phyloP scores from a whole-genome alignment of 1,140 invertebrate genomes.

The Sipha flava region DNA sequence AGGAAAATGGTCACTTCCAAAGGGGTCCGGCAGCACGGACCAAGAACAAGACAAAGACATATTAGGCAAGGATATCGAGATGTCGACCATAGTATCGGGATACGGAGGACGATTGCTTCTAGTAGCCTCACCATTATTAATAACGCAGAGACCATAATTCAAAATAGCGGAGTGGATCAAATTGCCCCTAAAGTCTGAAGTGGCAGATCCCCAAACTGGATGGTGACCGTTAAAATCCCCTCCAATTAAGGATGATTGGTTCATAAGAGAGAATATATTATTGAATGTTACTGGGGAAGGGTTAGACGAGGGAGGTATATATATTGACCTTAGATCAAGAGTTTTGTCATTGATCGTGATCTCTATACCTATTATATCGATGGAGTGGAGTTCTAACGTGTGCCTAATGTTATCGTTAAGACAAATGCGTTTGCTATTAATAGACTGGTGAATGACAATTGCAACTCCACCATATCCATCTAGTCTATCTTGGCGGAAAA shows the following conservation, averaged over 20 bases:
- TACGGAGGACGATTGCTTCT: background rate
- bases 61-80: background rate
- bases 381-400: background rate
- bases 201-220: no score
- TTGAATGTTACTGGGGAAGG: background rate
- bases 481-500: background rate
- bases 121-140: background rate
- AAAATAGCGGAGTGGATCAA: no score
- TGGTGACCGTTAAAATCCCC: background rate
- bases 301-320: background rate
- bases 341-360: background rate
- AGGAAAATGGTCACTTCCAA: no score
- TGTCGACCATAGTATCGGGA: background rate
- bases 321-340: background rate
- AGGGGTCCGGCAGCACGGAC: no score
- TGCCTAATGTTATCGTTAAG: background rate
- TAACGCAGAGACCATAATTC: background rate
- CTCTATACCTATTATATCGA: background rate
- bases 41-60: no score
- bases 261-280: background rate
- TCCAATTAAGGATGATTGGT: background rate
- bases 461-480: background rate
- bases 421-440: background rate
- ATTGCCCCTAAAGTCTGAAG: no score
- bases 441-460: background rate